Evolutionary conservation across 1,140 invertebrate genomes (phyloP), one percentile per base, ranked within the genome.

Genomic region (Heterodera carotae): DNA sequence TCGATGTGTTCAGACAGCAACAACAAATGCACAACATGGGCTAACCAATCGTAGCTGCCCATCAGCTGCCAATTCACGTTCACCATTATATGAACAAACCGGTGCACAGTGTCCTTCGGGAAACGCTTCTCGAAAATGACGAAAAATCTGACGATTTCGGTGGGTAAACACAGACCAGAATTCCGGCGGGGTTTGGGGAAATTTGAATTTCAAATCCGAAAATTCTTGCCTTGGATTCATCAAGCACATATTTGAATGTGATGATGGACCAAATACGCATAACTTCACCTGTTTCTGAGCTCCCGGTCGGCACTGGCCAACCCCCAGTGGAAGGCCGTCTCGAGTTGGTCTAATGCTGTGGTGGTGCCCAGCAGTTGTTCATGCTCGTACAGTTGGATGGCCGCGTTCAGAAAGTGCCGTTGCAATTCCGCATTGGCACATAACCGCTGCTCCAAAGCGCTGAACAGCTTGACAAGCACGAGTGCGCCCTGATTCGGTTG

Each of bases 21-120:
- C 69, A 79, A 36, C 53, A 79, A 62, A 79, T 81, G 80, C 31
- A 67, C 69, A 18, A 81, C 36, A 64, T 79, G 78, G 10, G 78
- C 64, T 25, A 79, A 62, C 80, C 78, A 79, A 53, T 34, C 59
- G 72, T 80, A 78, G n/a, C 60, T 29, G 34, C 34, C 68, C 67
- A 79, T 80, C 39, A 27, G 59, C n/a, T 79, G 80, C 78, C 78
- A 79, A 66, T 79, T 81, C 70, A 71, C 48, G 36, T 79, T 73
- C 8, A 10, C 56, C 10, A 79, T 10, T n/a, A 79, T 79, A 48
- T 81, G 12, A 5, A 79, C n/a, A 34, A 80, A 53, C 15, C 78
- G 78, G n/a, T 25, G 25, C 12, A 60, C 70, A 22, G 67, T 56
- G 71, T 71, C 76, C 18, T 59, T 36, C 29, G 79, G 78, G 67